These are phyloP conservation scores for Pelvicachromis taeniatus DNA, from an alignment of 2,113 vertebrate species.

Conservation along the genomic window DNA sequence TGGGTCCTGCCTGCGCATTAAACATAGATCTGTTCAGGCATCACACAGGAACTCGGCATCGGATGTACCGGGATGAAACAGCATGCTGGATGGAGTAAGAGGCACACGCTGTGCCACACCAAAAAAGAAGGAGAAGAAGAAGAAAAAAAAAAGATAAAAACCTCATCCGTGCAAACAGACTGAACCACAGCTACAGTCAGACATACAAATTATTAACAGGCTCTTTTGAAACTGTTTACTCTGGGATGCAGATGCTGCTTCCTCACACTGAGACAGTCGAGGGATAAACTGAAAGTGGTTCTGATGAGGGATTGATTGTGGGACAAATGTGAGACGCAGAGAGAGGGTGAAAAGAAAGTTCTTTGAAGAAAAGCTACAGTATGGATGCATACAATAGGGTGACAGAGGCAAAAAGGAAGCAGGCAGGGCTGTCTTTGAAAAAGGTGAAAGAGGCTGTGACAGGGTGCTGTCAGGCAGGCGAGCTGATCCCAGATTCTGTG, in stretches of 20 bases:
- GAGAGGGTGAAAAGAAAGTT: background rate
- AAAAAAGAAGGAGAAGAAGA: background rate
- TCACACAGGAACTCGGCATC: slow-evolving; percentile 21
- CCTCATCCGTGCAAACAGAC: slow-evolving; percentile 16
- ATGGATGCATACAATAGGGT: background rate
- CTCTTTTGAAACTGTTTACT: slow-evolving; percentile 44
- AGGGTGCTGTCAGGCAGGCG: background rate
- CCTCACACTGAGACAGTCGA: background rate
- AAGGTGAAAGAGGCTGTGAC: slow-evolving; percentile 8
- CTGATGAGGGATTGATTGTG: background rate
- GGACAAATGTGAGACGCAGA: slow-evolving; percentile 1
- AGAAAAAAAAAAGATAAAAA: background rate
- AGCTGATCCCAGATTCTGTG: slow-evolving; percentile 15
- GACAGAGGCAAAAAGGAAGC: background rate
- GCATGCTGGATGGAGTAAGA: slow-evolving; percentile 25
- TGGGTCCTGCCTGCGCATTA: slow-evolving; percentile 32
- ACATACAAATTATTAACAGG: slow-evolving; percentile 34
- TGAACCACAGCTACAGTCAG: slow-evolving; percentile 9
- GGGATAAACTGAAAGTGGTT: slow-evolving; percentile 13
- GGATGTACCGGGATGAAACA: slow-evolving; percentile 36
- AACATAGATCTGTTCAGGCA: slow-evolving; percentile 51
- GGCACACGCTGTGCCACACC: slow-evolving; percentile 8
- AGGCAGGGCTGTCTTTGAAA: background rate
- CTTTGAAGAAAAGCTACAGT: slow-evolving; percentile 4
- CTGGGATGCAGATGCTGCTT: slow-evolving; percentile 1